Evolutionary conservation across 2,888 invertebrate species (phyloP), one percentile per base, ranked within the genome.

Genomic region (Spatulosminthurus flaviceps): DNA sequence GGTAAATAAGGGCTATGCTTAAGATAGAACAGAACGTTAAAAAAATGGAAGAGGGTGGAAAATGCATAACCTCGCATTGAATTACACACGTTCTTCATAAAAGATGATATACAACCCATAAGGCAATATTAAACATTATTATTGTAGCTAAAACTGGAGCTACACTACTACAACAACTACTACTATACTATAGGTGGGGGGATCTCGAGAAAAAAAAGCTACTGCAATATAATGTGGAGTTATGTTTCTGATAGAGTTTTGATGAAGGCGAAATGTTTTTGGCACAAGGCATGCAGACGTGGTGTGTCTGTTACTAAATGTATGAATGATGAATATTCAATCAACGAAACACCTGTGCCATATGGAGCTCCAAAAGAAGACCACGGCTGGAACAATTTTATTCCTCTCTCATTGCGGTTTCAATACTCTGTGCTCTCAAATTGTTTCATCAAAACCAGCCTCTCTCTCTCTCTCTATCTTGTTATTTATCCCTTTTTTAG

Each of bases 341-440:
- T 85, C 84, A 85, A 83, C 82, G 83, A 82, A 85, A 85, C 85
- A 85, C 85, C 85, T 85, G 85, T 84, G 84, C 83, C 85, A 85
- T 84, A 84, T 85, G 85, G 81, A 81, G 82, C 80, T 72, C 34
- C 41, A 41, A 67, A 72, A 51, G 79, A 82, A 77, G 79, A 82
- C 78, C 78, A 79, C 64, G 81, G 77, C 80, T 81, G 79, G 78
- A 81, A 81, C 83, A 78, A 80, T 82, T 81, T 81, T 79, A 78
- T 82, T 80, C 69, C 74, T 79, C 73, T 74, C 72, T 79, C 83
- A 79, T 80, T 83, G 80, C 80, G 80, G 82, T 80, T 83, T 81
- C 78, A 60, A 76, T 76, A 76, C 67, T 43, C 67, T 64, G 42
- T 42, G 41, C 66, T 66, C 66, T 66, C 75, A 34, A 76, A 75